phyloP scores from a whole-genome alignment of 2,797 vertebrate species.

The Diplodus sargus region DNA sequence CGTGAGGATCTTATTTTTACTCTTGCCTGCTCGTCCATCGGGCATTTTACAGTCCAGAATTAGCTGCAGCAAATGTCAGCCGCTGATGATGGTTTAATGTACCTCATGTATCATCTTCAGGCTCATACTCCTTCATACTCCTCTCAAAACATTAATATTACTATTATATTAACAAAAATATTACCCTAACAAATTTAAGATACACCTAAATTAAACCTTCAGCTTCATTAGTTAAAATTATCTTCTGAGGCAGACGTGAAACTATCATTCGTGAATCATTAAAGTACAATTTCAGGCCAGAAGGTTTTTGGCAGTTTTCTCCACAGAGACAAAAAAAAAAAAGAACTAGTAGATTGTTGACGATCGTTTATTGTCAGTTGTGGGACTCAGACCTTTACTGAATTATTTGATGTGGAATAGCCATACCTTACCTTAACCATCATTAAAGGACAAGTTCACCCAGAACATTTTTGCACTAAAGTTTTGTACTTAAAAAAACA shows the following conservation, averaged over 20 bases:
- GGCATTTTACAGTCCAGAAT: not conserved
- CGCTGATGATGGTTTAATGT: not conserved
- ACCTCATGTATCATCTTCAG: constrained; percentile 6
- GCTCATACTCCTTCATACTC: not conserved
- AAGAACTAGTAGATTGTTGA: not conserved
- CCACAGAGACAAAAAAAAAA: not conserved
- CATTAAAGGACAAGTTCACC: too few species aligned
- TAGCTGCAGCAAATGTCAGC: constrained; percentile 14
- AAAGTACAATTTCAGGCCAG: not conserved
- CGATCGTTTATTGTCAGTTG: not conserved
- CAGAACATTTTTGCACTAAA: too few species aligned
- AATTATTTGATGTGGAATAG: not conserved
- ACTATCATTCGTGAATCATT: not conserved
- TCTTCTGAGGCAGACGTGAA: not conserved
- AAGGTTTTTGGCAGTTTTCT: not conserved
- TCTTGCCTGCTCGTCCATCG: not conserved
- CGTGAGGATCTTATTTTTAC: not conserved
- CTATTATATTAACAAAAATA: not conserved
- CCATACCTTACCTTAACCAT: not conserved
- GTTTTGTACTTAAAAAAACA: not conserved
- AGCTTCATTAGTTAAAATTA: not conserved
- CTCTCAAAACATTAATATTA: not conserved
- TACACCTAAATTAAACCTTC: constrained; percentile 8
- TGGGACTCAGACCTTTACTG: not conserved
- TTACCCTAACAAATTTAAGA: not conserved